Evolutionary conservation across 2,113 vertebrate genomes (phyloP), one percentile per base, ranked within the genome.

Genomic region (Pampusana beccarii): DNA sequence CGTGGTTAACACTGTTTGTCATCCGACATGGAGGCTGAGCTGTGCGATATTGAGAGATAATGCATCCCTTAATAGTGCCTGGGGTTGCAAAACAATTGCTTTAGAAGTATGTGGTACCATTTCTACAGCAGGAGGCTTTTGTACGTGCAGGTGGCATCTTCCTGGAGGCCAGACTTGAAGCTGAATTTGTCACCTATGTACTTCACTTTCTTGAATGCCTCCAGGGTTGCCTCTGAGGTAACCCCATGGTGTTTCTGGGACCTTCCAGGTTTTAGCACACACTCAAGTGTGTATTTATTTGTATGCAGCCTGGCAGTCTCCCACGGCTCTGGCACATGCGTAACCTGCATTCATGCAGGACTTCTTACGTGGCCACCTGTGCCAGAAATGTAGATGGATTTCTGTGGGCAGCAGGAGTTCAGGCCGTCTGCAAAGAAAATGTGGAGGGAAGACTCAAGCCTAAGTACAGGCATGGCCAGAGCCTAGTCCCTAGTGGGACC

Each of bases 221-320:
- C 34, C 42, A 48, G 66, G 38, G 28, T 5, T 82, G 61, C 57
- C 81, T 75, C 53, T 51, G 61, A 25, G 31, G 20, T 57, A 66
- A 36, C 36, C 7, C 53, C 72, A n/a, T 0, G 0, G n/a, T 36
- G 82, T 74, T 82, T 33, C 31, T 60, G 70, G 70, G 48, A 66
- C 2, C 65, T 75, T 33, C 38, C 29, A 21, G 31, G 25, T 44
- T 69, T 57, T 62, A 65, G 62, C 0, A 0, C 60, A 18, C 5
- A 0, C 58, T 77, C 2, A 0, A 13, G 50, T 0, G 0, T 50
- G 16, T 12, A 3, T 80, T 54, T 71, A 16, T 77, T 36, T 19
- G 4, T 46, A 2, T 58, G 72, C 48, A 80, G 40, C n/a, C 66
- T 72, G 70, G 11, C 81, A 72, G 36, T 38, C 31, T 93, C 54